Percentiles rank a stretch among this genome's conserved stretches.
These are phyloP conservation scores for Escarpia spicata DNA, from an alignment of 2,888 invertebrate species.

Conservation along the genomic window DNA sequence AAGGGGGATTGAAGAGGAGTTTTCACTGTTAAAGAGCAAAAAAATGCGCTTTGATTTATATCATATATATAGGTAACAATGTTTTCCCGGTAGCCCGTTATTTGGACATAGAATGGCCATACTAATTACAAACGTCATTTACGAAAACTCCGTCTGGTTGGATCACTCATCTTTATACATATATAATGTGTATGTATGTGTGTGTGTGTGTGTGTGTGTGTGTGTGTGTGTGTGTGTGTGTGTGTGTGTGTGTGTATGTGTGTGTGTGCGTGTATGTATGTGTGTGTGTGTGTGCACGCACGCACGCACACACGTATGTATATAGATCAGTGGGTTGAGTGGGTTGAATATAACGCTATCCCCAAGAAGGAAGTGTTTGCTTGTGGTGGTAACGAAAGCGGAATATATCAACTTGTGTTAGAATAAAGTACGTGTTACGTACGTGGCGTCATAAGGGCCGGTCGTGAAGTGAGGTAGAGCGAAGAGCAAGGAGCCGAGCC, in stretches of 20 bases:
- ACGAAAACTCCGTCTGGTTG: not conserved
- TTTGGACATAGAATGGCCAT: too few species aligned
- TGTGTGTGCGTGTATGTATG: not conserved
- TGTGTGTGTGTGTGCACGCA: not conserved
- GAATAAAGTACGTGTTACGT: not conserved
- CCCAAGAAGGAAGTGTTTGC: not conserved
- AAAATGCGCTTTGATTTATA: too few species aligned
- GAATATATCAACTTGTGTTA: not conserved
- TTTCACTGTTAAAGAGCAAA: too few species aligned
- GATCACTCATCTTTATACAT: not conserved
- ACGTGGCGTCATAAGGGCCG: not conserved
- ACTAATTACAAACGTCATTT: too few species aligned
- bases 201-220: not conserved
- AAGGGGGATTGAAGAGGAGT: too few species aligned
- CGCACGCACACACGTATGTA: not conserved
- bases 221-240: constrained; percentile 21
- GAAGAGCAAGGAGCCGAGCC: constrained; percentile 20
- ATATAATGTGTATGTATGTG: not conserved
- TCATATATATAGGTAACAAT: too few species aligned
- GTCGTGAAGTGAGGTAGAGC: constrained; percentile 22
- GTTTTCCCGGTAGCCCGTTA: too few species aligned
- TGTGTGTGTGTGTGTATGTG: not conserved
- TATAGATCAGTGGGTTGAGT: not conserved
- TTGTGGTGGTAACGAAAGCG: not conserved
- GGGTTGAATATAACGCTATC: not conserved